phyloP scores from a whole-genome alignment of 1,140 invertebrate genomes.

The Apocrypta bakeri region DNA sequence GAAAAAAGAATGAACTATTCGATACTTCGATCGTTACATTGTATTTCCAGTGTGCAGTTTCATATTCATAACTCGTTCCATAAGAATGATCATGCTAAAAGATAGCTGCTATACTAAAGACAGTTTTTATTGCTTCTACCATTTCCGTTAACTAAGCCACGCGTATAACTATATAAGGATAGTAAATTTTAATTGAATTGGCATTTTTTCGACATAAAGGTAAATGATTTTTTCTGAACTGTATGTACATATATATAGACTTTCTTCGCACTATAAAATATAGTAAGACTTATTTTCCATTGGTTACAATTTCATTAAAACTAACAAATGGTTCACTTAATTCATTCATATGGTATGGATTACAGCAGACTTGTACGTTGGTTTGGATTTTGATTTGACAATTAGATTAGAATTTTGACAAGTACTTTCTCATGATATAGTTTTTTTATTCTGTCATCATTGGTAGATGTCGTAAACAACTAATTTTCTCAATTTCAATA shows the following conservation, averaged over 20 bases:
- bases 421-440: too few species aligned
- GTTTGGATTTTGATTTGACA: neutral
- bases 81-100: constrained; percentile 42
- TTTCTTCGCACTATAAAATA: too few species aligned
- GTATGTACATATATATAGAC: neutral
- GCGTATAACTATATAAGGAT: constrained; percentile 25
- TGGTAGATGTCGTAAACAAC: neutral
- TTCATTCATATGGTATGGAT: neutral
- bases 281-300: too few species aligned
- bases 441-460: too few species aligned
- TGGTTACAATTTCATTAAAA: too few species aligned
- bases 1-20: neutral
- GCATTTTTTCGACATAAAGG: neutral
- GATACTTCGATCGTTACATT: constrained; percentile 45
- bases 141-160: constrained; percentile 36
- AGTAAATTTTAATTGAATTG: constrained; percentile 38
- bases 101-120: constrained; percentile 37
- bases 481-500: constrained; percentile 1
- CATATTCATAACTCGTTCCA: constrained; percentile 36
- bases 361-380: neutral
- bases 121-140: constrained; percentile 46
- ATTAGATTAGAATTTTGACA: too few species aligned
- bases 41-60: constrained; percentile 44
- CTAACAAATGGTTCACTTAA: neutral
- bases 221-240: neutral